Conservation (phyloP, 1,140 invertebrate species). For the Trichonephila inaurata region DNA sequence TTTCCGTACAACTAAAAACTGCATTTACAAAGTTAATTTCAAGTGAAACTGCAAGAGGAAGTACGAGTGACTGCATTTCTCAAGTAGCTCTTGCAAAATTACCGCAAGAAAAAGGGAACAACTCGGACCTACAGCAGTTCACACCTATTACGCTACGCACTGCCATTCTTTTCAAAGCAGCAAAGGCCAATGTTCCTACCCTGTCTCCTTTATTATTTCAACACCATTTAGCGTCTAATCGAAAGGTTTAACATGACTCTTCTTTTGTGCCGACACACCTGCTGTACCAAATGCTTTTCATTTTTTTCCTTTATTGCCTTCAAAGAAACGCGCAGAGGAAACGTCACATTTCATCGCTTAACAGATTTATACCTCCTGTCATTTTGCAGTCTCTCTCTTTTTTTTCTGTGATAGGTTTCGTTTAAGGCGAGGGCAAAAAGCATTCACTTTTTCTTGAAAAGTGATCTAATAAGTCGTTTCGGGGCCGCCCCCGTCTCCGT, state of each 20-base stretch:
- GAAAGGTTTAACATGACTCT: conserved; percentile 35
- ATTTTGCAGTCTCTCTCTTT: background rate
- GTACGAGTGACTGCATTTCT: background rate
- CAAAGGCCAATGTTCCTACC: conserved; percentile 17
- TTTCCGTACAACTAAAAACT: too few relatives aligned
- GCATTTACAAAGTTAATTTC: too few relatives aligned
- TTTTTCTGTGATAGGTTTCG: background rate
- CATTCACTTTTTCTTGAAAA: conserved; percentile 20
- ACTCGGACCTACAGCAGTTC: background rate
- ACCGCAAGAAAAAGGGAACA: background rate
- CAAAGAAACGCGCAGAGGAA: conserved; percentile 37
- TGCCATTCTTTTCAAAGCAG: background rate
- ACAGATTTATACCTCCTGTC: conserved; percentile 10
- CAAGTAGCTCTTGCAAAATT: background rate
- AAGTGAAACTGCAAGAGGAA: conserved; percentile 2
- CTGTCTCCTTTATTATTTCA: conserved; percentile 33
- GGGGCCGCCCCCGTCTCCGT: background rate
- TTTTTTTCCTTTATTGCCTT: background rate
- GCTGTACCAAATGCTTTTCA: background rate
- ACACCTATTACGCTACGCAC: background rate
- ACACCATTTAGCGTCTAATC: conserved; percentile 34
- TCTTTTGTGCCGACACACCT: conserved; percentile 37
- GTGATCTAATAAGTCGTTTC: conserved; percentile 43
- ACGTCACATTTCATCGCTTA: conserved; percentile 62
- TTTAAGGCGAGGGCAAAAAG: background rate